phyloP scores from a whole-genome alignment of 2,888 invertebrate species.

The Eremobia ochroleuca region DNA sequence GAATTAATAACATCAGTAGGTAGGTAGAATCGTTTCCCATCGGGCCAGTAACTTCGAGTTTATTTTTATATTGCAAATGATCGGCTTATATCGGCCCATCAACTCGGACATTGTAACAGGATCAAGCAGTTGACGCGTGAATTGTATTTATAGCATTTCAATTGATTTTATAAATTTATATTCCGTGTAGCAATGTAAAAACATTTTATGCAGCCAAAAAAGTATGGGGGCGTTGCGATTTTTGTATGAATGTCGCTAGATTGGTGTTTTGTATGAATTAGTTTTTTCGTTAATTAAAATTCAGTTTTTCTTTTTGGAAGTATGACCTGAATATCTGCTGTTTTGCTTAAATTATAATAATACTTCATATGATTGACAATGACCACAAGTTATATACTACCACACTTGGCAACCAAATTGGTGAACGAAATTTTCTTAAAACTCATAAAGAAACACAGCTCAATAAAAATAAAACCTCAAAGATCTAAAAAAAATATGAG shows the following conservation, averaged over 20 bases:
- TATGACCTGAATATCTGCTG: background rate
- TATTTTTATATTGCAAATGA: conserved; percentile 85
- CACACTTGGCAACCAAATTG: background rate
- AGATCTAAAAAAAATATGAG: conserved; percentile 61
- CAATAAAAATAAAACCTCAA: background rate
- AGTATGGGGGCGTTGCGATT: conserved; percentile 45
- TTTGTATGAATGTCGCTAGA: conserved; percentile 29
- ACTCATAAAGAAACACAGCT: background rate
- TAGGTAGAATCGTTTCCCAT: conserved; percentile 47
- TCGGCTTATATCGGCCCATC: conserved; percentile 87
- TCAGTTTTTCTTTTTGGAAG: background rate
- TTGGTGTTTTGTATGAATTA: conserved; percentile 4
- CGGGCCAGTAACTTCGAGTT: conserved; percentile 64
- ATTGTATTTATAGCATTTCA: conserved; percentile 84
- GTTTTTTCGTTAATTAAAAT: conserved; percentile 6
- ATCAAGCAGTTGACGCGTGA: conserved; percentile 86
- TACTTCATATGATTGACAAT: background rate
- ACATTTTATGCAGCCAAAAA: conserved; percentile 56
- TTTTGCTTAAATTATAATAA: background rate
- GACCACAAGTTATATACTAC: background rate
- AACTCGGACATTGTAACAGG: conserved; percentile 85
- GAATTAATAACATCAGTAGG: conserved; percentile 61
- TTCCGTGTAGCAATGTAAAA: conserved; percentile 59
- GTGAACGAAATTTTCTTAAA: background rate
- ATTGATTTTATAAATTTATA: conserved; percentile 77